Evolutionary conservation across 2,888 invertebrate species (phyloP), one percentile per base, ranked within the genome.

Genomic region (Tetragonisca angustula): DNA sequence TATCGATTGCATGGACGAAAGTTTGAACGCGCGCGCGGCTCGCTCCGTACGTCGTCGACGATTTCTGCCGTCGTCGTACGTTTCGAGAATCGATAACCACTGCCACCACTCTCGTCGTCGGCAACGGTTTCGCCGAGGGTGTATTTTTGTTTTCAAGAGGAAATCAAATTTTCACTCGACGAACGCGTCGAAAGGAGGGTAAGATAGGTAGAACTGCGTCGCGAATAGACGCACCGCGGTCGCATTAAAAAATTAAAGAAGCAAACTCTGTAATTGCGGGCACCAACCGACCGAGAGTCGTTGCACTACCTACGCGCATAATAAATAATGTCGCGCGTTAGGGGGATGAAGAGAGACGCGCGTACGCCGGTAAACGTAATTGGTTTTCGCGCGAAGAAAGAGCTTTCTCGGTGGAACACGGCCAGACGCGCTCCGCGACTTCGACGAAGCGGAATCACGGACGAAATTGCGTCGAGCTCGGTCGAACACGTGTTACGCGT

Each of bases 1-100:
- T 65, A 74, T 36, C 64, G 74, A 74, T 65, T 65, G 43, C 32
- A 19, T 6, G 50, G n/a, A 36, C 52, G 64, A 52, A 74, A 74
- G 52, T 74, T 74, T 32, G 50, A 74, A 64, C 62, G 5, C 2
- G 49, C 61, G 17, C 2, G 49, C 61, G 17, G 11, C 6, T 27
- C 13, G 54, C 24, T n/a, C 17, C 17, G 4, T 32, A 6, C 17
- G 32, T 54, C 69, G 19, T 27, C 43, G 13, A 19, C 13, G 24
- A 59, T 65, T 19, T 54, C 65, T 64, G 17, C 64, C 24, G 2
- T 43, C 9, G 43, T 43, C 43, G 13, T 64, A n/a, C 74, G 64
- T 74, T 61, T 13, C 52, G 52, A 54, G n/a, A 24, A 74, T 74
- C 74, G 74, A 74, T 74, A 2, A 17, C 50, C 4, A 61, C 4